Conservation (phyloP, 1,140 invertebrate species). For the Tetramorium alpestre region DNA sequence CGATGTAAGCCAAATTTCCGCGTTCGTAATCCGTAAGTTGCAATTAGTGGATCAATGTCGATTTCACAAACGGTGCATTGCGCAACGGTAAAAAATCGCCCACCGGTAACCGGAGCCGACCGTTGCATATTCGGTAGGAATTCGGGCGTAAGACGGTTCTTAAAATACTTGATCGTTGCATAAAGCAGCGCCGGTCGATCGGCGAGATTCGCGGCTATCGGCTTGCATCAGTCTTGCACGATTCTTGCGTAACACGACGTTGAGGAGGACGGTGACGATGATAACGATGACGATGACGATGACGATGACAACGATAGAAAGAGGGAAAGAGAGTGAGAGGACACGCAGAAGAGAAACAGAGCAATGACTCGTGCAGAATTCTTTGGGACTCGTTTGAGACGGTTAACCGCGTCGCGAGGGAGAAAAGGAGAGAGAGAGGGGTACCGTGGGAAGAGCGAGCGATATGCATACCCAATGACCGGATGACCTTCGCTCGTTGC, state of each 20-base stretch:
- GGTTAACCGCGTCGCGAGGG: background rate
- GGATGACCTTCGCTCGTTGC: slow-evolving; percentile 84
- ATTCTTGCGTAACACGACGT: slow-evolving; percentile 41
- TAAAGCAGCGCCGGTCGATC: slow-evolving; percentile 20
- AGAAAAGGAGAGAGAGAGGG: slow-evolving; percentile 26
- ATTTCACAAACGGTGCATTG: slow-evolving; percentile 45
- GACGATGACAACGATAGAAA: background rate
- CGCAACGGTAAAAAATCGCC: slow-evolving; percentile 25
- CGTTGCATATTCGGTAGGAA: slow-evolving; percentile 43
- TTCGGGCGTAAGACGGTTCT: slow-evolving; percentile 42
- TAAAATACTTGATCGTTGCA: slow-evolving; percentile 54
- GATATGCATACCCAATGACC: slow-evolving; percentile 85
- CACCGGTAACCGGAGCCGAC: background rate
- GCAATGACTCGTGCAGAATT: slow-evolving; percentile 66
- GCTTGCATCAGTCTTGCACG: slow-evolving; percentile 17
- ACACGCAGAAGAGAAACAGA: slow-evolving; percentile 14
- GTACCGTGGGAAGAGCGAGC: slow-evolving; percentile 83
- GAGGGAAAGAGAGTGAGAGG: background rate
- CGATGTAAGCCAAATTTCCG: slow-evolving; percentile 3
- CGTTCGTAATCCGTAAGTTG: background rate
- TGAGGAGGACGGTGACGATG: background rate
- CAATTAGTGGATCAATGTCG: slow-evolving; percentile 24
- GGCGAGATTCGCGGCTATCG: slow-evolving; percentile 33
- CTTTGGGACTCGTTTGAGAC: slow-evolving; percentile 81
- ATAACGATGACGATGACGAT: background rate